A percentile compares a stretch with the other conserved stretches of the same genome.
Evolutionary conservation across 2,797 vertebrate genomes (phyloP).

Genomic region (Zalophus californianus): DNA sequence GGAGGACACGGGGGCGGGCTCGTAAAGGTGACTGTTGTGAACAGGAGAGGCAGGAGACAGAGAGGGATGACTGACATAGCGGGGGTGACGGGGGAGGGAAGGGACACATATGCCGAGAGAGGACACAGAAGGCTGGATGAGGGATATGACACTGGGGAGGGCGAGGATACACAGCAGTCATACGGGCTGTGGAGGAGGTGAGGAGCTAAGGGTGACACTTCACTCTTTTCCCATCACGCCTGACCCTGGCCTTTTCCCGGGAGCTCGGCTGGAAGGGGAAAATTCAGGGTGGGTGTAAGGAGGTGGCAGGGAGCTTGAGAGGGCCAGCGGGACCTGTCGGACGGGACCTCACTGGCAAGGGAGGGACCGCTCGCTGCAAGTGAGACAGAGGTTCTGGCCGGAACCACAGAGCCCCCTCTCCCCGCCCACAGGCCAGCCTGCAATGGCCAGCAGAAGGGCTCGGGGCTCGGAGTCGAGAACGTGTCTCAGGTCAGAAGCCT

Average conservation of each 20-base stretch:
- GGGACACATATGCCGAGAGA: neutral
- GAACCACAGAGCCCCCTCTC: neutral
- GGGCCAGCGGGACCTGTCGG: neutral
- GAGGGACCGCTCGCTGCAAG: neutral
- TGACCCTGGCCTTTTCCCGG: conserved; percentile 33
- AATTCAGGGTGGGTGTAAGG: neutral
- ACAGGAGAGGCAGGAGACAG: neutral
- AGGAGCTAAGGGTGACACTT: neutral
- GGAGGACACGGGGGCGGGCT: neutral
- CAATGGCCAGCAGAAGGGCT: neutral
- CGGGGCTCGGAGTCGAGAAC: neutral
- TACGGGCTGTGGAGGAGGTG: neutral
- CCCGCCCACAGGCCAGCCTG: neutral
- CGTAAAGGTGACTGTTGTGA: neutral
- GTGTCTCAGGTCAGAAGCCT: neutral
- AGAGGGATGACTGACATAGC: neutral
- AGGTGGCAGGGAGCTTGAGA: neutral
- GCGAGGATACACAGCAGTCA: neutral
- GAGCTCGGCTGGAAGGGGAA: neutral
- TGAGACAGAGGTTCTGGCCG: neutral
- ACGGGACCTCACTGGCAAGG: neutral
- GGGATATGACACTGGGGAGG: neutral
- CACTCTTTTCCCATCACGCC: neutral
- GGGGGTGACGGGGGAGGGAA: neutral
- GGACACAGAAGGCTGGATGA: neutral